Base-by-base conservation (phyloP, 2,888 invertebrate species). In the Eutolmus rufibarbis region DNA sequence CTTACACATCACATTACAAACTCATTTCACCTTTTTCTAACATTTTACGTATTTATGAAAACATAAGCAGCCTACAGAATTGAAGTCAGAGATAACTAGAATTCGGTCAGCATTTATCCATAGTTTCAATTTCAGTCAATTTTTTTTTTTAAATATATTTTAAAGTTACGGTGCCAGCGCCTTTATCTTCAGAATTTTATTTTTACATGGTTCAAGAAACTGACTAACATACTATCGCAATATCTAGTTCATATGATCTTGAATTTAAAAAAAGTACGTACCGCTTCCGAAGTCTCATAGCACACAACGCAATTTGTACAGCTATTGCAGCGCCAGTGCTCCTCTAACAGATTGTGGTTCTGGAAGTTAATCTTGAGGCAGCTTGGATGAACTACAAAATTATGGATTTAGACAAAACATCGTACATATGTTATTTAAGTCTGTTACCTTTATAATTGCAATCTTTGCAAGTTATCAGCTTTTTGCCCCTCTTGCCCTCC, bases 291-390 rank as follows among this genome's bases (percentile, higher is more conserved):
- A 9, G 96, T 95, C 93, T 97, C 96, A 90, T 95, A 95, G 91
- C 97, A 98, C 66, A 97, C 93, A 77, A 95, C 95, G 92, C 98
- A 98, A 14, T 95, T 96, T 92, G 97, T 98, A 91, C 98, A 98
- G 91, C 97, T 96, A 85, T 96, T 96, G 91, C 98, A 98, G 90
- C 97, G 97, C 97, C 97, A 98, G 43, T 90, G 90, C 40, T 88
- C 86, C 85, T 88, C 87, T 4, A 89, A 34, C 89, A 95, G 94
- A 91, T 95, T 94, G 77, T 95, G 91, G 91, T 95, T 94, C 90
- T 95, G 94, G 89, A 95, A 95, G 14, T 95, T 95, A 79, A 94
- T 94, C 90, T 95, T 95, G 76, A 96, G 93, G 90, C 96, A 96
- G 88, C 94, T 94, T 23, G 94, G 93, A 91, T 96, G 96, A 79